Evolutionary conservation across 1,140 invertebrate species (phyloP), one percentile per base, ranked within the genome.

Genomic region (Drosophila kanapiae): DNA sequence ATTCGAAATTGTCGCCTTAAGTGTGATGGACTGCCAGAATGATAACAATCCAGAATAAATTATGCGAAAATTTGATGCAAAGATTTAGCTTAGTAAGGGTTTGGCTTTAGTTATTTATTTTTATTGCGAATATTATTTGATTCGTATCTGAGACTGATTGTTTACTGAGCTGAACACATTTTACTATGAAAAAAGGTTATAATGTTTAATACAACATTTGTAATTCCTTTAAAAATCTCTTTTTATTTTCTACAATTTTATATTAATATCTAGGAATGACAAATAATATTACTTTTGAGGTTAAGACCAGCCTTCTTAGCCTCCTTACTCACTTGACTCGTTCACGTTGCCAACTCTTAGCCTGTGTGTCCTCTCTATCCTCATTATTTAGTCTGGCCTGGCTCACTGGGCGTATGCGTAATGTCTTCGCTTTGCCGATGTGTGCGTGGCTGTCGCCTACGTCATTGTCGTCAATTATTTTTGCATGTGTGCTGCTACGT

Each of bases 381-480:
- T 80, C 60, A 80, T 80, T 80, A 80, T 65, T 59, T 78, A 58
- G 59, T 59, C 75, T 53, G 65, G 38, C 40, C 31, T 57, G 57
- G 74, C 75, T 58, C 56, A 78, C 64, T 64, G 75, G 56, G 43
- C 75, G 75, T 77, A 78, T 78, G 57, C 64, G 75, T 60, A 78
- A 78, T 78, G 57, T 62, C 75, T 76, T 76, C 35, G 40, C 23
- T 35, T 38, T 57, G 51, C 13, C 59, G 9, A 6, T 16, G 43
- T 43, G 48, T 14, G 51, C 31, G 18, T 62, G 37, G 43, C 31
- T 47, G 56, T 49, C 14, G 69, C 67, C 69, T 61, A 43, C 40
- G 57, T 62, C 64, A 78, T 78, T 68, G 60, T 56, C 65, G 51
- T 72, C 82, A 80, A 79, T 71, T 74, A 69, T 75, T 82, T 72